Evolutionary conservation across 2,888 invertebrate genomes (phyloP), one percentile per base, ranked within the genome.

Genomic region (Dione juno): DNA sequence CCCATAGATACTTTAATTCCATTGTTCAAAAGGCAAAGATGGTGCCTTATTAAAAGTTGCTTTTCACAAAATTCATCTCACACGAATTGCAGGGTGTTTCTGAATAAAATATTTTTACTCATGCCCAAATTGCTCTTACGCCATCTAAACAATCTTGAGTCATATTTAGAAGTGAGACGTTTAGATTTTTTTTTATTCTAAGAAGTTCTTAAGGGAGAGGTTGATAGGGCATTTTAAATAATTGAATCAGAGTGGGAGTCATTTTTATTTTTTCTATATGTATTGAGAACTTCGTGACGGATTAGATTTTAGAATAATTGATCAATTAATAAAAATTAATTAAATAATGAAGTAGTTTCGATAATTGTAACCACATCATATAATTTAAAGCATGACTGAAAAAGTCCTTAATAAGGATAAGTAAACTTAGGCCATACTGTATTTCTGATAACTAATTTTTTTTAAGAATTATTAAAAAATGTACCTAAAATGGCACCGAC

Each of bases 51-150:
- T 73, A 70, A 68, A 71, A 67, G 52, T 70, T 70, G 57, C 70
- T 73, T 61, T 57, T 61, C 40, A 41, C 50, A 54, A 61, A 70
- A 67, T 63, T 63, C 57, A 67, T 70, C 16, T 37, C 53, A 48
- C 58, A 50, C 79, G 79, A 79, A 80, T 78, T 80, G 77, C 79
- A 67, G 69, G 71, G 41, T 37, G 77, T 76, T 76, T 71, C 74
- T 81, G 79, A 83, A 83, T 82, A 83, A 83, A 81, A 81, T 81
- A 83, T 83, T 84, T 77, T 82, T 80, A 81, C 79, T 81, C 81
- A 74, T 75, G 78, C 77, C 77, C 75, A 81, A 77, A 81, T 82
- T 82, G 82, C 81, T 78, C 74, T 69, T 75, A 13, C 53, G 41
- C 43, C 68, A 63, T 68, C 68, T 68, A 68, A 63, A 68, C 68